Evolutionary conservation across 2,113 vertebrate genomes (phyloP), one percentile per base, ranked within the genome.

Genomic region (Sus scrofa): DNA sequence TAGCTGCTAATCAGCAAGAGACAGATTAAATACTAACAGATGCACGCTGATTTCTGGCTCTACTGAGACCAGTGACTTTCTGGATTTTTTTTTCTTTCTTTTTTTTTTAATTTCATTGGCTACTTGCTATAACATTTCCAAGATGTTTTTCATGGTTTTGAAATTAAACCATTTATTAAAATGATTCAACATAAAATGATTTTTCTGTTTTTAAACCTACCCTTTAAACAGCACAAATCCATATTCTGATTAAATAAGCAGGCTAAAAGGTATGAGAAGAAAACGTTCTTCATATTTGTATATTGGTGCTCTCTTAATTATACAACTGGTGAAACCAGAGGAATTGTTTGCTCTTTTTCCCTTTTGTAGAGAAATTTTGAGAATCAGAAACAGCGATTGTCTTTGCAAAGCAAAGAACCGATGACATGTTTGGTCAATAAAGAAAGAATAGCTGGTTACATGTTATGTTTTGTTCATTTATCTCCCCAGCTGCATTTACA

Each of bases 401-500:
- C 54, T 95, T 91, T 94, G 52, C 27, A 82, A 96, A 95, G 92
- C 52, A 97, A 74, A 95, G 62, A 95, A 68, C 65, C 16, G 50
- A 92, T 92, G 93, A 90, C 52, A 93, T 34, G 34, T 62, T 92
- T 91, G 86, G 71, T 94, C 81, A 93, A 62, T 94, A 88, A 96
- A 86, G 85, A 90, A 89, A 97, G 67, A 97, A 96, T 82, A 32
- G 58, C 70, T 85, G 30, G 77, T 89, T 96, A 34, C 68, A 50
- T 67, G 37, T 50, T 92, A 83, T 89, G 19, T 74, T 96, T 96
- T 94, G 95, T 95, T 96, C 90, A 75, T 96, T 97, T 96, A 91
- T 97, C 87, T 96, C 88, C 91, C 93, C 65, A 97, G 86, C 63
- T 96, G 68, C 67, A 60, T 83, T 91, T 93, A 97, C 86, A 94